Evolutionary conservation across 2,888 invertebrate genomes (phyloP), one percentile per base, ranked within the genome.

Genomic region (Acleris emargana): DNA sequence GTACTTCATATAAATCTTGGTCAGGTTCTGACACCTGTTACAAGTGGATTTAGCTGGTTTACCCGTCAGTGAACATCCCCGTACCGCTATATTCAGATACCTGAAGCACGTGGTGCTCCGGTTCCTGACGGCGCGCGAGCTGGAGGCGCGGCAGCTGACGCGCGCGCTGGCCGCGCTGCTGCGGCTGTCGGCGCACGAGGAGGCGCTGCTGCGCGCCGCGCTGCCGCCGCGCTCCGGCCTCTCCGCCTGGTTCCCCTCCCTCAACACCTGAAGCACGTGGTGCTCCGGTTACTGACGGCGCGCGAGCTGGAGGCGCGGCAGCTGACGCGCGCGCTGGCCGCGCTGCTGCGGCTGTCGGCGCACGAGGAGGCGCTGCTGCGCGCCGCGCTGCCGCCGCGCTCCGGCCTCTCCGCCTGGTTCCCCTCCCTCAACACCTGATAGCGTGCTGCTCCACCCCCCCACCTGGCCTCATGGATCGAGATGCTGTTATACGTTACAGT

Each of bases 91-190:
- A 11, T 63, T 62, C 78, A 91, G 91, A 55, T 98, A 98, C 85
- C 93, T 98, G 66, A 98, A 98, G 81, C 98, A 98, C 89, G 98
- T 98, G 70, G 95, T 98, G 69, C 95, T 98, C 3, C 97, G 98
- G 82, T 98, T 98, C 88, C 94, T 98, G 77, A 98, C 98, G 0
- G 96, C 97, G 81, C 94, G 97, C 69, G 98, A 98, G 87, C 83
- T 95, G 42, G 95, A 98, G 93, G 98, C 98, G 49, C 94, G 97
- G 22, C 98, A 98, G 86, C 91, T 98, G 77, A 97, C 97, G 16
- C 95, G 97, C 78, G 98, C 98, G 1, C 96, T 98, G 3, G 95
- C 97, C 0, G 96, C 96, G 0, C 88, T 98, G 62, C 93, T 98
- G 38, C 95, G 97, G 69, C 95, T 98, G 69, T 95, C 96, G 0